These are phyloP conservation scores for Neodiprion lecontei DNA, from an alignment of 1,140 invertebrate genomes.

Conservation along the genomic window DNA sequence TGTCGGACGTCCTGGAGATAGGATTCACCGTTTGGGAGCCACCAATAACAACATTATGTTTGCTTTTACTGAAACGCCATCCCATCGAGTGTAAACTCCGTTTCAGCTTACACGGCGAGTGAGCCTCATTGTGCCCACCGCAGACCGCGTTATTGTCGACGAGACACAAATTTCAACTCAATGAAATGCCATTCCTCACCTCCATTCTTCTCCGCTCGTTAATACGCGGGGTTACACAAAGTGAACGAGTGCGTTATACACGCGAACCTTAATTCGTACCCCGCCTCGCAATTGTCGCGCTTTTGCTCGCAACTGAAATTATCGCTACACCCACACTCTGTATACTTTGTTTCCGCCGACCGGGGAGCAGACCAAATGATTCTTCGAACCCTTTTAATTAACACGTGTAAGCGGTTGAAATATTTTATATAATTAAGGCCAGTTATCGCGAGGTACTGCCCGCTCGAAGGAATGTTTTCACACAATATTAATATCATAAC, in stretches of 20 bases:
- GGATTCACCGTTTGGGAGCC: slow-evolving; percentile 1
- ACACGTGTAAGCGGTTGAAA: slow-evolving; percentile 4
- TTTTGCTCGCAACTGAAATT: too few relatives aligned
- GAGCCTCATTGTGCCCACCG: too few relatives aligned
- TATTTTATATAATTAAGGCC: slow-evolving; percentile 5
- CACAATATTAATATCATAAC: slow-evolving; percentile 13
- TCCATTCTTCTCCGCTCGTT: too few relatives aligned
- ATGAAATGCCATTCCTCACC: too few relatives aligned
- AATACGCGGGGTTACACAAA: too few relatives aligned
- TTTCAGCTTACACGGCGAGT: not conserved
- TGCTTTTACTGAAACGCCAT: not conserved
- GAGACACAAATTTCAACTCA: too few relatives aligned
- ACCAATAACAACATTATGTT: slow-evolving; percentile 7
- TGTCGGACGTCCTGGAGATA: slow-evolving; percentile 2
- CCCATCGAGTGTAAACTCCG: not conserved
- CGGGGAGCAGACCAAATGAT: not conserved
- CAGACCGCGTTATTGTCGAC: too few relatives aligned
- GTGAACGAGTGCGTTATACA: too few relatives aligned
- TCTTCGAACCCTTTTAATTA: slow-evolving; percentile 7
- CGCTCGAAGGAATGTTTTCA: slow-evolving; percentile 10
- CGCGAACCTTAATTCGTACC: too few relatives aligned
- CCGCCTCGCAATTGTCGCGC: too few relatives aligned
- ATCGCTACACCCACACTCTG: too few relatives aligned
- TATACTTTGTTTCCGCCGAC: not conserved
- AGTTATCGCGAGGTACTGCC: slow-evolving; percentile 1